Evolutionary conservation across 2,797 vertebrate genomes (phyloP).

Genomic region (Xenentodon cancila): DNA sequence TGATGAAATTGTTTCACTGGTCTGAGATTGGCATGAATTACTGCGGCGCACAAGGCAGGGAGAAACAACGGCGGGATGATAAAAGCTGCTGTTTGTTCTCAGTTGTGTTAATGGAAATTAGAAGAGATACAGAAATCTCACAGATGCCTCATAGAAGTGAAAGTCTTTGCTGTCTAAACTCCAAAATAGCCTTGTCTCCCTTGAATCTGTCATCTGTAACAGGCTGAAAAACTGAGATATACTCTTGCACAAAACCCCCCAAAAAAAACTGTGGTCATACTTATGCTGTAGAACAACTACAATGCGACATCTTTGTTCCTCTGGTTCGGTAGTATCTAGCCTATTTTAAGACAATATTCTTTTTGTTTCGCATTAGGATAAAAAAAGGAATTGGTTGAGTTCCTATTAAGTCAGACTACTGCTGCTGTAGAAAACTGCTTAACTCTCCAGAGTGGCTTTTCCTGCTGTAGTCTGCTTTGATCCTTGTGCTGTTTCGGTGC

Average conservation of each 20-base stretch:
- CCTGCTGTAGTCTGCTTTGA: conserved; percentile 65
- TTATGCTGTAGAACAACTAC: conserved; percentile 15
- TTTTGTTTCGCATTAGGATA: conserved; percentile 43
- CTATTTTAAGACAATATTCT: conserved; percentile 33
- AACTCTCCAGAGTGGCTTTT: conserved; percentile 56
- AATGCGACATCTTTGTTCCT: neutral
- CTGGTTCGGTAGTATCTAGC: conserved; percentile 4
- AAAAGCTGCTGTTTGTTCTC: conserved; percentile 56
- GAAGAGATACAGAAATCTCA: conserved; percentile 49
- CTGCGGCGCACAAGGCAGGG: conserved; percentile 32
- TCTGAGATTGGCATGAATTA: conserved; percentile 64
- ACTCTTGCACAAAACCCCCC: conserved; percentile 1
- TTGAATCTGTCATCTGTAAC: conserved; percentile 48
- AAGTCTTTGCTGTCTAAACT: conserved; percentile 47
- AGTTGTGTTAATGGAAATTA: conserved; percentile 62
- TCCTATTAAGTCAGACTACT: conserved; percentile 49
- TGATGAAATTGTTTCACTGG: conserved; percentile 70
- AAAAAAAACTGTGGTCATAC: conserved; percentile 9
- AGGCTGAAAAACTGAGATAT: conserved; percentile 38
- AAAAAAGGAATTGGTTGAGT: conserved; percentile 42
- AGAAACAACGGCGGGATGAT: conserved; percentile 62
- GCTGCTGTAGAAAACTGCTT: conserved; percentile 57
- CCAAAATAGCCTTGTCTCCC: conserved; percentile 27
- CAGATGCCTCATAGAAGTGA: conserved; percentile 43
- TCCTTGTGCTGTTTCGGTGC: conserved; percentile 64